Conservation (phyloP, 2,888 invertebrate species). For the Pyrrhia umbra region DNA sequence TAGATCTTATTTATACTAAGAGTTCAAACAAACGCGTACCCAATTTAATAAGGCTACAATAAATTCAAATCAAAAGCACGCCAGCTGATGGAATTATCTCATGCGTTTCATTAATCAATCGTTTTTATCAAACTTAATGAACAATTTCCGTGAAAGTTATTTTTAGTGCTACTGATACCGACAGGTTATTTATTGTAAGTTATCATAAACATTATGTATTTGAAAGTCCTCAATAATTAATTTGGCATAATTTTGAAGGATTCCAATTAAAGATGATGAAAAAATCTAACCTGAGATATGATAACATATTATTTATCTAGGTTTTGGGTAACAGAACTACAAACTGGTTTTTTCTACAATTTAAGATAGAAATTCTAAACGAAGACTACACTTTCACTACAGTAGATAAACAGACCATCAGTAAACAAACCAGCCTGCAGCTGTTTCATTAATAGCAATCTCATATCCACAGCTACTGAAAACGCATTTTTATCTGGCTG, state of each 20-base stretch:
- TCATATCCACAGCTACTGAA: conserved; percentile 21
- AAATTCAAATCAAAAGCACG: neutral
- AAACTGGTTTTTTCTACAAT: no score
- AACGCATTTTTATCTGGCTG: conserved; percentile 52
- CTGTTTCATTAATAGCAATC: conserved; percentile 18
- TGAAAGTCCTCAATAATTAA: no score
- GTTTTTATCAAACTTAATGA: neutral
- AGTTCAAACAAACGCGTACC: no score
- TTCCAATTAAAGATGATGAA: no score
- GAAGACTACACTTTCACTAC: neutral
- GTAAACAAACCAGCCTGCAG: conserved; percentile 2
- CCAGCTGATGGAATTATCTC: neutral
- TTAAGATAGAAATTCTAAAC: neutral
- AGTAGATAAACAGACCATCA: neutral
- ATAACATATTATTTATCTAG: no score
- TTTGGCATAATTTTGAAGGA: no score
- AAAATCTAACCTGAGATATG: no score
- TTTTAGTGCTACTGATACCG: neutral
- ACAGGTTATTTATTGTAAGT: neutral
- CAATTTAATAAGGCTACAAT: neutral
- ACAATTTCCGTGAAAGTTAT: conserved; percentile 13
- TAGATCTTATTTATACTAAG: no score
- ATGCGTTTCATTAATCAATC: neutral
- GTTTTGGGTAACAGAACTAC: no score
- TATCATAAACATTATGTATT: neutral